Base-by-base conservation (phyloP, 2,797 vertebrate species). In the Pygocentrus nattereri region DNA sequence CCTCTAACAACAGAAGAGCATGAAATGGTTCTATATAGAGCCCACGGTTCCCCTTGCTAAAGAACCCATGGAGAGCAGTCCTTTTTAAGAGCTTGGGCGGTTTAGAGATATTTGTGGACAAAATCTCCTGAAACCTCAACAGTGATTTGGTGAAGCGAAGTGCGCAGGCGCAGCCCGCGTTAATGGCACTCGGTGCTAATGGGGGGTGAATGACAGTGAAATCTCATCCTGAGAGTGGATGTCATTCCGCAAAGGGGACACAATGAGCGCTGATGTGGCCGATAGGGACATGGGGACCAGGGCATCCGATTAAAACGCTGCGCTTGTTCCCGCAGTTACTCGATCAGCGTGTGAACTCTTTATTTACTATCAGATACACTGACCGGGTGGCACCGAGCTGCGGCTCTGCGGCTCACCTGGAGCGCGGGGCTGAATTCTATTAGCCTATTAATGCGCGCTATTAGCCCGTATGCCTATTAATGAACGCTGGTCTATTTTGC, bases 331-430 rank as follows among this genome's bases (percentile, higher is more conserved):
- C 93, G 89, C 88, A 79, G 96, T 96, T 90, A 97, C 93, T 90
- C 89, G 95, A 96, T 97, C 95, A 85, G 94, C 95, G 95, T 97
- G 96, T 97, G 96, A 97, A 97, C 95, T 95, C 94, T 23, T 96
- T 95, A 94, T 95, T 95, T 95, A 95, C 93, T 94, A 94, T 93
- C 92, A 93, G 90, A 93, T 94, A 92, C 92, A 93, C 89, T 88
- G 92, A 93, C 93, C 90, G 54, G 54, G 54, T 58, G 54, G 54
- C 54, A 58, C 54, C 19, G 50, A 54, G 50, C 50, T 54, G 50
- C 50, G 19, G 50, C 50, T 54, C 50, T 54, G 50, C 54, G 8
- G 54, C 54, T 58, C 54, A 58, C 54, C 54, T 58, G 54, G 54
- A 58, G 54, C 54, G 23, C 54, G 21, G 19, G 54, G 54, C 21